These are phyloP conservation scores for Geopemphigus sp. DNA, from an alignment of 1,140 invertebrate species.

Conservation along the genomic window DNA sequence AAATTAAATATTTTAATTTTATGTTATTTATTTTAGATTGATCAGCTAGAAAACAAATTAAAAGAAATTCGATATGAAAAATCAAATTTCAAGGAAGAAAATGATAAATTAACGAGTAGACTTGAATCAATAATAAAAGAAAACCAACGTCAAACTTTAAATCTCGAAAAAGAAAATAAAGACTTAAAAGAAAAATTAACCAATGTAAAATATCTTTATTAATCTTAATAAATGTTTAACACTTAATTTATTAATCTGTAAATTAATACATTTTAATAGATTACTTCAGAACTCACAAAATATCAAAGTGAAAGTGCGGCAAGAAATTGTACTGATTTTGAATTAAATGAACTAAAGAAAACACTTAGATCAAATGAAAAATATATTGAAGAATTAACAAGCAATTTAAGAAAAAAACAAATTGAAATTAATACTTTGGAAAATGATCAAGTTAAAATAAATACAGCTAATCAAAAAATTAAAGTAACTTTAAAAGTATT, in stretches of 20 bases:
- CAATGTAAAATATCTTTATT: constrained; percentile 7
- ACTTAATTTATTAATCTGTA: not conserved
- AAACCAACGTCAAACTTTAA: not conserved
- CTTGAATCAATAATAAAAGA: constrained; percentile 6
- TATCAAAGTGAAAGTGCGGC: constrained; percentile 8
- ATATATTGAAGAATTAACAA: constrained; percentile 50
- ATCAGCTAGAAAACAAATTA: constrained; percentile 29
- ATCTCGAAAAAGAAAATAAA: constrained; percentile 28
- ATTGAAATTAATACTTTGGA: constrained; percentile 50
- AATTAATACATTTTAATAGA: constrained; percentile 14
- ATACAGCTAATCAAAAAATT: constrained; percentile 47
- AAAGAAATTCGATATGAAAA: constrained; percentile 37
- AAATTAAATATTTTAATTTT: not conserved
- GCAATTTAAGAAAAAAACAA: constrained; percentile 50
- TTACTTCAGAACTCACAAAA: constrained; percentile 17
- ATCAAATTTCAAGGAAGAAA: constrained; percentile 31
- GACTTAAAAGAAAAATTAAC: constrained; percentile 8
- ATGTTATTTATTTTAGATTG: constrained; percentile 29
- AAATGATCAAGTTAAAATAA: constrained; percentile 51
- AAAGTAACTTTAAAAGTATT: too few species aligned
- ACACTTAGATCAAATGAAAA: constrained; percentile 48
- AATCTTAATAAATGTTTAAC: too few species aligned
- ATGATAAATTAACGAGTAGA: constrained; percentile 36
- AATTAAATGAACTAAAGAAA: constrained; percentile 50
- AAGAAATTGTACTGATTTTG: constrained; percentile 37